phyloP scores from a whole-genome alignment of 2,888 invertebrate genomes.

The Bhutanitis thaidina region DNA sequence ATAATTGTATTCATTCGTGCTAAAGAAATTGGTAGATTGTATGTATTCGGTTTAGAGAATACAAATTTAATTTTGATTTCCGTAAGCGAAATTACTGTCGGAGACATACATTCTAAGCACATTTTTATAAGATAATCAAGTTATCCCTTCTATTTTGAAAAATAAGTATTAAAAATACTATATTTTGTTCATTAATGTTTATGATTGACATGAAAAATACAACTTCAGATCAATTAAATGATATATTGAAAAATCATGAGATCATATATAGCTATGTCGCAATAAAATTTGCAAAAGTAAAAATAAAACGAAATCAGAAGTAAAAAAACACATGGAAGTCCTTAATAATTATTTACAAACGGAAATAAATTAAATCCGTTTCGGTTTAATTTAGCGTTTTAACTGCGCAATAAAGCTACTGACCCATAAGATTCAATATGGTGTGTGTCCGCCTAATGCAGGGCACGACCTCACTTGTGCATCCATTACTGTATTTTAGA shows the following conservation, averaged over 20 bases:
- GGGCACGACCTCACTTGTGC: background rate
- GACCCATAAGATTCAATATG: constrained; percentile 7
- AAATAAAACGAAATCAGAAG: too few species aligned
- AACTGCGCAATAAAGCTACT: constrained; percentile 5
- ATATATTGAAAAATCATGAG: too few species aligned
- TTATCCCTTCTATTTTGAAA: too few species aligned
- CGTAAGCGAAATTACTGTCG: background rate
- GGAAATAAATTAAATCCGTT: background rate
- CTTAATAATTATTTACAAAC: background rate
- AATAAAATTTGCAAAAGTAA: too few species aligned
- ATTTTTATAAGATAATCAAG: too few species aligned
- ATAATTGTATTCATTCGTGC: constrained; percentile 10
- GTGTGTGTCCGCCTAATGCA: background rate
- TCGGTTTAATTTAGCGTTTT: background rate
- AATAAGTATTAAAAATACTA: too few species aligned
- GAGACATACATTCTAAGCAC: too few species aligned
- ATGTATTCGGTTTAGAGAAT: background rate
- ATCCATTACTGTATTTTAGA: background rate
- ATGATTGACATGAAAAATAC: too few species aligned
- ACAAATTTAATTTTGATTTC: background rate
- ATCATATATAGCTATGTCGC: too few species aligned
- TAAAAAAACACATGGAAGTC: too few species aligned
- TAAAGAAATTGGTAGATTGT: constrained; percentile 2
- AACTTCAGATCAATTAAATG: too few species aligned
- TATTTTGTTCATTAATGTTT: too few species aligned